A percentile compares a stretch with the other conserved stretches of the same genome.
These are phyloP conservation scores for Dreissena rostriformis DNA, from an alignment of 1,140 invertebrate species.

Conservation along the genomic window DNA sequence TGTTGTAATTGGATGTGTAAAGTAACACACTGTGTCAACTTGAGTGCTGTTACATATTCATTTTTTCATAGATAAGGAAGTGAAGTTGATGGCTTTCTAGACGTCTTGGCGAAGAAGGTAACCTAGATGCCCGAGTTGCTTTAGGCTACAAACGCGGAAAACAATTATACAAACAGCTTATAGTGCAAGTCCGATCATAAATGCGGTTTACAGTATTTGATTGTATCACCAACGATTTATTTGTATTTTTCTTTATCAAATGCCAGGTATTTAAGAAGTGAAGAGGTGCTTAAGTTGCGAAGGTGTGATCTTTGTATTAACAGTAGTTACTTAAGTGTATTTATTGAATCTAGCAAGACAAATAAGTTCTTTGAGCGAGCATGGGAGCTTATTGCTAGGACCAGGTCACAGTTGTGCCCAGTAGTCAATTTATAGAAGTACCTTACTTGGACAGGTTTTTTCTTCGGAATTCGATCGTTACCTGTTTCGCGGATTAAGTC, in stretches of 20 bases:
- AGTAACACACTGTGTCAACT: not conserved
- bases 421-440: not conserved
- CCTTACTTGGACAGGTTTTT: not conserved
- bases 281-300: not conserved
- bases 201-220: slow-evolving; percentile 25
- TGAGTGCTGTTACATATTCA: not conserved
- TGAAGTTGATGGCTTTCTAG: slow-evolving; percentile 14
- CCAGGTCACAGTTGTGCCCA: slow-evolving; percentile 7
- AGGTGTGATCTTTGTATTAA: not conserved
- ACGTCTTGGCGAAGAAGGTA: slow-evolving; percentile 19
- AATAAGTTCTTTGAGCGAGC: slow-evolving; percentile 3
- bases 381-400: slow-evolving; percentile 15
- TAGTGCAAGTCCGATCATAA: slow-evolving; percentile 14
- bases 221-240: slow-evolving; percentile 39
- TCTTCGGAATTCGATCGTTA: too few relatives aligned
- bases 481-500: too few relatives aligned
- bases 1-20: not conserved
- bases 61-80: slow-evolving; percentile 26
- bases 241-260: slow-evolving; percentile 31
- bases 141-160: not conserved
- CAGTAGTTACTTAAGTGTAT: not conserved
- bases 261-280: slow-evolving; percentile 4
- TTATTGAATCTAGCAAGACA: slow-evolving; percentile 34
- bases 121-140: slow-evolving; percentile 12
- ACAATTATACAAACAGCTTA: slow-evolving; percentile 15